These are phyloP conservation scores for Centropristis striata DNA, from an alignment of 2,113 vertebrate species.

Conservation along the genomic window DNA sequence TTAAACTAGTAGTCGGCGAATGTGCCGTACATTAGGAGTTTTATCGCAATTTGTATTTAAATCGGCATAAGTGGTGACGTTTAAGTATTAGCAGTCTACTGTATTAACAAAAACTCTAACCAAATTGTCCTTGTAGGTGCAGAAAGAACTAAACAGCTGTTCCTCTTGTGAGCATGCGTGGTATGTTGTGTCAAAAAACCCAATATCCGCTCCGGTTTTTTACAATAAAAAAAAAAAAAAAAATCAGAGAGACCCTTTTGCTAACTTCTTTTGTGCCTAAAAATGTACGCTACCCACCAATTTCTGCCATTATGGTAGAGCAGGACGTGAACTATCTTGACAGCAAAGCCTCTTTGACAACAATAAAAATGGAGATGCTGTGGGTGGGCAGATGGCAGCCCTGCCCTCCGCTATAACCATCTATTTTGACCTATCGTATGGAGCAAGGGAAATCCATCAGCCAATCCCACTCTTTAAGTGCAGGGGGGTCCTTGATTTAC, in stretches of 20 bases:
- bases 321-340: constrained; percentile 43
- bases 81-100: background rate
- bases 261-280: background rate
- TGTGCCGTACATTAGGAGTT: no score
- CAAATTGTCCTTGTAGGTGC: background rate
- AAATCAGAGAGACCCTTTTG: no score
- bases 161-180: background rate
- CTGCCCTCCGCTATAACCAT: constrained; percentile 43
- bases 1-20: no score
- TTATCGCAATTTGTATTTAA: no score
- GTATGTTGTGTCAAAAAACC: background rate
- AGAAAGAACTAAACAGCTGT: fast-evolving
- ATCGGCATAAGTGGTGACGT: no score
- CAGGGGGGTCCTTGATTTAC: background rate
- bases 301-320: background rate
- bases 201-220: background rate
- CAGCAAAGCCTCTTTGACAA: constrained; percentile 10
- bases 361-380: constrained; percentile 42
- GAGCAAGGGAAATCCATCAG: constrained; percentile 17
- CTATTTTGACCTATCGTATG: constrained; percentile 15
- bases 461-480: constrained; percentile 8
- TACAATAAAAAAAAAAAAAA: no score
- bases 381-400: constrained; percentile 63
- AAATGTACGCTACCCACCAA: background rate
- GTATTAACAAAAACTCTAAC: fast-evolving